Percentiles rank a stretch among this genome's conserved stretches.
These are phyloP conservation scores for Onychorhynchus coronatus DNA, from an alignment of 2,113 vertebrate species.

Conservation along the genomic window DNA sequence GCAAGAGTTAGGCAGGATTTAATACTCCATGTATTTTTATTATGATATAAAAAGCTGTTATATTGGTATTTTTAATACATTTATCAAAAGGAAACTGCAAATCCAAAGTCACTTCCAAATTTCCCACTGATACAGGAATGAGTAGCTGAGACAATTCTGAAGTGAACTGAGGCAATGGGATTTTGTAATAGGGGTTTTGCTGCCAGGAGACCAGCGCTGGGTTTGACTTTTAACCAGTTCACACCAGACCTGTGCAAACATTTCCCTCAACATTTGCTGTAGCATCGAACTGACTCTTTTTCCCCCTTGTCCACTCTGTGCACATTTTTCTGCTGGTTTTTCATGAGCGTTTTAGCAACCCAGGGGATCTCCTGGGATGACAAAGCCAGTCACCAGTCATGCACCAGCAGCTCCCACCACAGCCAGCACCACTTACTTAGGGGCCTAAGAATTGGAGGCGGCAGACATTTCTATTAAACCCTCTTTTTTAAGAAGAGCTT, in stretches of 20 bases:
- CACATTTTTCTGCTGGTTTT: neutral
- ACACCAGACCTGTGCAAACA: constrained; percentile 24
- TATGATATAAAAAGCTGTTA: constrained; percentile 66
- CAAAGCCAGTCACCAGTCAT: constrained; percentile 29
- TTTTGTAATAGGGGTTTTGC: constrained; percentile 11
- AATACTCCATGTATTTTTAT: constrained; percentile 72
- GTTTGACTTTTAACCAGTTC: constrained; percentile 51
- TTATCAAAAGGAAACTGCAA: constrained; percentile 50
- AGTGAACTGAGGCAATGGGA: constrained; percentile 16
- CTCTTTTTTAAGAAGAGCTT: constrained; percentile 37
- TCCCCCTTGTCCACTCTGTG: neutral
- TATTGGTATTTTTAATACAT: constrained; percentile 60
- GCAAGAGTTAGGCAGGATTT: constrained; percentile 68
- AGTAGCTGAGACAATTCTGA: constrained; percentile 40
- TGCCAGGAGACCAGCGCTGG: constrained; percentile 28
- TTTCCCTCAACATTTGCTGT: constrained; percentile 10
- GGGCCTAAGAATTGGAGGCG: constrained; percentile 55
- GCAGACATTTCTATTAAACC: constrained; percentile 59
- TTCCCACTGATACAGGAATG: constrained; percentile 56
- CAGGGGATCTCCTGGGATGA: constrained; percentile 1
- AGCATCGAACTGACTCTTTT: neutral
- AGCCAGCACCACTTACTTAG: constrained; percentile 51
- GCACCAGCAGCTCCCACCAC: constrained; percentile 25
- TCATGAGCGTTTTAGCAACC: neutral
- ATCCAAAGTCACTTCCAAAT: constrained; percentile 47